A percentile compares a stretch with the other conserved stretches of the same genome.
These are phyloP conservation scores for Pyrocoelia pectoralis DNA, from an alignment of 2,888 invertebrate species.

Conservation along the genomic window DNA sequence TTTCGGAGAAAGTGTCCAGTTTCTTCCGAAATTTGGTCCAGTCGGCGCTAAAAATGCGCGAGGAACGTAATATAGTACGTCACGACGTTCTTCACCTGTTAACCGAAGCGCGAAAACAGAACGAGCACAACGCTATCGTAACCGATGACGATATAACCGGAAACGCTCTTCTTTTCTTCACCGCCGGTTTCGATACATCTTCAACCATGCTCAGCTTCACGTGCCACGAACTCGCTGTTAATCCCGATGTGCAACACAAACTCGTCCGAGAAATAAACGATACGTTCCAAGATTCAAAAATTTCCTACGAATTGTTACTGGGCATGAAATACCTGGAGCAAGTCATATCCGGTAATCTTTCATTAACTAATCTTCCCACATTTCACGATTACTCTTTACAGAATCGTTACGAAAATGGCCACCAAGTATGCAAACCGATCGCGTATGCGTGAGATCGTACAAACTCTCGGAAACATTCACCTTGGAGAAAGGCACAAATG, in stretches of 20 bases:
- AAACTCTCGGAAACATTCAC: conserved; percentile 55
- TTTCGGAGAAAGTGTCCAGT: neutral
- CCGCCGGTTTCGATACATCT: neutral
- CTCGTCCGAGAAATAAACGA: conserved; percentile 4
- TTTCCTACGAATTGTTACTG: neutral
- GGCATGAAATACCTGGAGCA: conserved; percentile 65
- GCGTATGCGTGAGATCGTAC: conserved; percentile 62
- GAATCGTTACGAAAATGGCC: conserved; percentile 63
- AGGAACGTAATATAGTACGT: neutral
- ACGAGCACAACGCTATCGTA: neutral
- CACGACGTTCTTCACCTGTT: neutral
- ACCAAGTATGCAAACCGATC: conserved; percentile 58
- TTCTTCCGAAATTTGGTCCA: neutral
- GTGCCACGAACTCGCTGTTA: neutral
- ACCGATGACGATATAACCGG: neutral
- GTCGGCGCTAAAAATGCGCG: neutral
- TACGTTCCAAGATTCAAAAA: neutral
- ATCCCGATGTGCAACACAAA: conserved; percentile 14
- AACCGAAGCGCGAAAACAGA: neutral
- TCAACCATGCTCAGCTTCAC: neutral
- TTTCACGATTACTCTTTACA: no score
- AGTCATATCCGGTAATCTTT: conserved; percentile 47
- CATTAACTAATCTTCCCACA: neutral
- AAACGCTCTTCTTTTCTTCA: neutral
- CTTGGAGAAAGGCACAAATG: conserved; percentile 59